Conservation (phyloP, 1,140 invertebrate genomes). For the Temnothorax curvispinosus region DNA sequence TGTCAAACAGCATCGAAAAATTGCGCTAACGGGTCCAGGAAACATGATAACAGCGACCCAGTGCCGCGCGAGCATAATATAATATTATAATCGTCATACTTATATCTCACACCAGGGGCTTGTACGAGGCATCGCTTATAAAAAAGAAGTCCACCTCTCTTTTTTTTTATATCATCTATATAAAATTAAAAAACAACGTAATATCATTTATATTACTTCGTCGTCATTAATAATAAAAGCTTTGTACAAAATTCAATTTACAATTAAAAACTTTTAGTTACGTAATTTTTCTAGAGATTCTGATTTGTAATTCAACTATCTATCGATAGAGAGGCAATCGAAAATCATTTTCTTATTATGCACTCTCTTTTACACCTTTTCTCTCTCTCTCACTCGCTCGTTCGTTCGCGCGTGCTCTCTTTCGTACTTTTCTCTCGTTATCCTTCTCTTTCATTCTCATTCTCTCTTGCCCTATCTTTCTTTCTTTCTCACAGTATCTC, state of each 20-base stretch:
- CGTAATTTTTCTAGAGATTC: conserved; percentile 81
- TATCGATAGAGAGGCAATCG: conserved; percentile 79
- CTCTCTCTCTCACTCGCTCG: background rate
- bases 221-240: conserved; percentile 84
- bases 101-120: conserved; percentile 80
- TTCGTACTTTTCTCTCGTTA: conserved; percentile 8
- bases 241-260: conserved; percentile 86
- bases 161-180: conserved; percentile 77
- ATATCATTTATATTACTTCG: conserved; percentile 85
- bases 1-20: conserved; percentile 79
- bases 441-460: conserved; percentile 26
- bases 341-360: conserved; percentile 72
- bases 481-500: conserved; percentile 35
- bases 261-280: conserved; percentile 85
- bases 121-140: conserved; percentile 82
- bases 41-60: conserved; percentile 84
- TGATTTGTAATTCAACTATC: conserved; percentile 81
- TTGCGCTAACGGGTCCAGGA: conserved; percentile 77
- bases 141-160: conserved; percentile 73
- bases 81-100: conserved; percentile 71
- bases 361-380: conserved; percentile 64
- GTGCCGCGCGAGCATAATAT: conserved; percentile 76
- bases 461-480: conserved; percentile 33
- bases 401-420: conserved; percentile 8
- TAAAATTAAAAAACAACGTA: conserved; percentile 86